Conservation (phyloP, 2,888 invertebrate genomes). For the Chelonus formosanus region DNA sequence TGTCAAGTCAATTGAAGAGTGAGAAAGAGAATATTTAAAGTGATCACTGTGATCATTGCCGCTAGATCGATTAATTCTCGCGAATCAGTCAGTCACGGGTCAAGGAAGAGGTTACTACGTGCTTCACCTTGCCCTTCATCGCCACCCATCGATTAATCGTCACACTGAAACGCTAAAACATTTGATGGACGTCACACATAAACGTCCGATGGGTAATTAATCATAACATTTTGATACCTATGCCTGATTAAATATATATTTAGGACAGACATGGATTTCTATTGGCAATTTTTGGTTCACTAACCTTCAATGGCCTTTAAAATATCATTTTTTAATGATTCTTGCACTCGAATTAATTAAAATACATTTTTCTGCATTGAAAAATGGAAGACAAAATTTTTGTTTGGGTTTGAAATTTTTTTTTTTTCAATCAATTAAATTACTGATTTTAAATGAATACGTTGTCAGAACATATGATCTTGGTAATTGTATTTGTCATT, state of each 20-base stretch:
- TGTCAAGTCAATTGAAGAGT: conserved; percentile 20
- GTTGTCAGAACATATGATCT: no score
- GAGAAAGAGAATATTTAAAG: conserved; percentile 16
- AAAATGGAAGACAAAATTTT: no score
- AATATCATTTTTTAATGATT: no score
- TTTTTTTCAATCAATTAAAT: no score
- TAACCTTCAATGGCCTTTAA: no score
- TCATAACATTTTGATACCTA: conserved; percentile 17
- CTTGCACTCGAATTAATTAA: no score
- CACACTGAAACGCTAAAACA: conserved; percentile 24
- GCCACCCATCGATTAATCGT: conserved; percentile 32
- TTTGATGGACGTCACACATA: conserved; percentile 14
- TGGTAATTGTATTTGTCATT: no score
- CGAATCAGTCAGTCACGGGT: conserved; percentile 19
- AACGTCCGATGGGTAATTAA: conserved; percentile 25
- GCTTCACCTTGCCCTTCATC: conserved; percentile 27
- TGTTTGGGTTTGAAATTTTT: no score
- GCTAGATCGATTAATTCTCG: conserved; percentile 27
- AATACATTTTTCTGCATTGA: no score
- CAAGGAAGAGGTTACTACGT: conserved; percentile 25
- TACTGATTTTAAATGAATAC: no score
- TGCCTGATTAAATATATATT: neutral
- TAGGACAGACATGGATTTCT: no score
- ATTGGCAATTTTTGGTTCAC: no score
- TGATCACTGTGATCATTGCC: conserved; percentile 18